Conservation (phyloP, 1,140 invertebrate species). For the Drosophila trapezifrons region DNA sequence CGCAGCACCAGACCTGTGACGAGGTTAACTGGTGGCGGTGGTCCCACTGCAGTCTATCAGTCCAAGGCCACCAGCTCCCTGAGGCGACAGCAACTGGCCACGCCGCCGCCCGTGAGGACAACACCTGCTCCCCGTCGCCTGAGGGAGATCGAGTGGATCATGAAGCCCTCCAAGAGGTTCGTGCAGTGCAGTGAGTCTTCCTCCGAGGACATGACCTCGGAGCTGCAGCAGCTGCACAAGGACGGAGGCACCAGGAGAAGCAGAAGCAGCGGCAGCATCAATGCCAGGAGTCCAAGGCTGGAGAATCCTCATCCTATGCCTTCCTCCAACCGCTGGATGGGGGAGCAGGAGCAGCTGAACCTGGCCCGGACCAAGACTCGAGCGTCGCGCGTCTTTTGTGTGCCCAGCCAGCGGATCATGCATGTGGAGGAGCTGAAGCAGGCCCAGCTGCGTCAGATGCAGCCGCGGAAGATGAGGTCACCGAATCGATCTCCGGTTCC, state of each 20-base stretch:
- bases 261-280: not conserved
- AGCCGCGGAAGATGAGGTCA: not conserved
- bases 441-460: slow-evolving; percentile 35
- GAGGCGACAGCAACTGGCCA: not conserved
- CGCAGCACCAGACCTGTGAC: not conserved
- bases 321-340: too few relatives aligned
- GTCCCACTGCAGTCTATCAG: not conserved
- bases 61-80: not conserved
- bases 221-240: not conserved
- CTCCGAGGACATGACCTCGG: slow-evolving; percentile 12
- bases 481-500: not conserved
- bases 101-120: not conserved
- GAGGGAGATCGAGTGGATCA: slow-evolving; percentile 49
- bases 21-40: not conserved
- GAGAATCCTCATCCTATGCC: too few relatives aligned
- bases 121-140: not conserved
- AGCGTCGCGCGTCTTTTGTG: slow-evolving; percentile 11
- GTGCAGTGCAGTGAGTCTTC: slow-evolving; percentile 53
- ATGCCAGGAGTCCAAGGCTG: not conserved
- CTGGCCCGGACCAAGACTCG: not conserved
- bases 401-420: slow-evolving; percentile 46
- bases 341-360: too few relatives aligned
- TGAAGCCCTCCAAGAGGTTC: slow-evolving; percentile 42
- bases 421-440: slow-evolving; percentile 29
- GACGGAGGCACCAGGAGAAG: not conserved